A percentile compares a stretch with the other conserved stretches of the same genome.
These are phyloP conservation scores for Ostrea edulis DNA, from an alignment of 1,140 invertebrate species.

Conservation along the genomic window DNA sequence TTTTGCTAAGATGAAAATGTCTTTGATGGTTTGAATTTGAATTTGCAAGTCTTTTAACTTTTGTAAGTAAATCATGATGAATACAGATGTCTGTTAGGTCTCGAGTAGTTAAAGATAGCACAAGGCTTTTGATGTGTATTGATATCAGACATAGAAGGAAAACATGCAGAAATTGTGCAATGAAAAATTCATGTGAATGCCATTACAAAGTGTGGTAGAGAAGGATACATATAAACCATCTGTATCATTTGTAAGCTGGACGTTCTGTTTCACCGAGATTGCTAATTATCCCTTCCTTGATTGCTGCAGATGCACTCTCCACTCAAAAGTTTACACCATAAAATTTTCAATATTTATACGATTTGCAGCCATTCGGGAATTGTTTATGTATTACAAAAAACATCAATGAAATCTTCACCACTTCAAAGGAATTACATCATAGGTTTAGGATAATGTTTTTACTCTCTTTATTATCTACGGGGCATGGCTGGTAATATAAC, in stretches of 20 bases:
- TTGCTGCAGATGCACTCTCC: conserved; percentile 28
- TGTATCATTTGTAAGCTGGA: not conserved
- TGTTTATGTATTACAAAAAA: conserved; percentile 40
- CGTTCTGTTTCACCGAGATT: not conserved
- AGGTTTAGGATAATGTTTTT: conserved; percentile 24
- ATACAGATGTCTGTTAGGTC: not conserved
- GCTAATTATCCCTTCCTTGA: not conserved
- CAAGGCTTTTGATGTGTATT: not conserved
- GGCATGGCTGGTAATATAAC: conserved; percentile 24
- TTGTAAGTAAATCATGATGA: conserved; percentile 30
- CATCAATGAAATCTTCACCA: conserved; percentile 32
- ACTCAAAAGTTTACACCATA: conserved; percentile 27
- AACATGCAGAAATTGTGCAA: not conserved
- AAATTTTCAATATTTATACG: conserved; percentile 38
- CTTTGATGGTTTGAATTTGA: conserved; percentile 27
- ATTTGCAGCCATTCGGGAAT: conserved; percentile 24
- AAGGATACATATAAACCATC: not conserved
- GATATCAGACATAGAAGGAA: not conserved
- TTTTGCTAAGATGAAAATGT: conserved; percentile 12
- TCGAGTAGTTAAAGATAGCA: conserved; percentile 4
- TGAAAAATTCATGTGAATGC: not conserved
- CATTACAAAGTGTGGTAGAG: not conserved
- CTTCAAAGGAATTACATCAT: conserved; percentile 39
- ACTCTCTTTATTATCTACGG: conserved; percentile 32
- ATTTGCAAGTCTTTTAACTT: conserved; percentile 36